Evolutionary conservation across 2,888 invertebrate species (phyloP), one percentile per base, ranked within the genome.

Genomic region (Leptinotarsa tumamoca): DNA sequence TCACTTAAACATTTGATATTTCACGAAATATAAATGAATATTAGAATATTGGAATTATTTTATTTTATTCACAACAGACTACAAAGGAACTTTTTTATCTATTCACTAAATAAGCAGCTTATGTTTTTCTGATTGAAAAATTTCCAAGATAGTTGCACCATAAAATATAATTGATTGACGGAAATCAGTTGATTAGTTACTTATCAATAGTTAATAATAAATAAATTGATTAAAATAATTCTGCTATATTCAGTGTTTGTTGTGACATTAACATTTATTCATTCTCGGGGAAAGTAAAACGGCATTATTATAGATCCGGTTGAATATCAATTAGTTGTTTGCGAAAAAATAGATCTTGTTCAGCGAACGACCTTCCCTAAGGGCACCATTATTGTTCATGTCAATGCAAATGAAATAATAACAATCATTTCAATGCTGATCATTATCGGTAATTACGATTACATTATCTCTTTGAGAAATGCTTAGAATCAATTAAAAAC

Each of bases 261-360:
- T 50, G 61, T 17, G 58, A 61, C 21, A 68, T 68, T 73, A 68
- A 14, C 63, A 43, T 23, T 72, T 67, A 72, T 67, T 54, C 17
- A 63, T 56, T 33, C 67, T 67, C 17, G 21, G 63, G 58, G 71
- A 74, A 74, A 71, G 71, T 68, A 71, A 67, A 74, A 67, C 51
- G 49, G 49, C 70, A 56, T 66, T 68, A 66, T 70, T 17, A 54
- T 18, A 73, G 73, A 73, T 73, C 73, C 73, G 73, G 73, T 73
- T 73, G 73, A 58, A 73, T 68, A 68, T 67, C 50, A 54, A 61
- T 43, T 54, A 52, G 49, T 23, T 43, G 50, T 50, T 50, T 63
- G 49, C 14, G 58, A 73, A 73, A 73, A 73, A 73, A 73, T 68
- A 23, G 14, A 52, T 58, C 33, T 50, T 23, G 49, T 51, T 61